These are phyloP conservation scores for Lithosia quadra DNA, from an alignment of 2,888 invertebrate genomes.

Conservation along the genomic window DNA sequence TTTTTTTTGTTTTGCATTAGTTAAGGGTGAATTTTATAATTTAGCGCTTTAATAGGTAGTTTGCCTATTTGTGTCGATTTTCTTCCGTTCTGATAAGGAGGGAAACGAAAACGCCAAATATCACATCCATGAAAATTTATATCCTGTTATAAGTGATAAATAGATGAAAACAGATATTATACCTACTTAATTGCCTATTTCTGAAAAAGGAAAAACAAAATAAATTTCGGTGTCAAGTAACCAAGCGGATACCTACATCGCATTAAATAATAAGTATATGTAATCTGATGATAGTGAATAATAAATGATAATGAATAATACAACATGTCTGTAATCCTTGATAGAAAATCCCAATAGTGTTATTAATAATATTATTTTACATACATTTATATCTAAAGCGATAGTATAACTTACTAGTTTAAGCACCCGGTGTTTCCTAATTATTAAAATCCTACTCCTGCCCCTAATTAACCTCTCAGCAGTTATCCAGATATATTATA, in stretches of 20 bases:
- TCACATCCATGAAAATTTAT: too few relatives aligned
- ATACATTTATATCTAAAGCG: neutral
- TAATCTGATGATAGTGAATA: neutral
- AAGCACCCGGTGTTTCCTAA: neutral
- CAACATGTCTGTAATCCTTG: neutral
- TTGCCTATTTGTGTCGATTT: too few relatives aligned
- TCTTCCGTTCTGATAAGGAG: too few relatives aligned
- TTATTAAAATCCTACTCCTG: neutral
- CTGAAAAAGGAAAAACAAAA: neutral
- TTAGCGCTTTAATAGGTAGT: too few relatives aligned
- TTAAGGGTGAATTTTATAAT: too few relatives aligned
- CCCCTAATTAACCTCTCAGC: too few relatives aligned
- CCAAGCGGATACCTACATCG: neutral
- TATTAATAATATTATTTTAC: neutral
- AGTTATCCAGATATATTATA: too few relatives aligned
- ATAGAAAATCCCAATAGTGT: neutral
- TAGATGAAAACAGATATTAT: too few relatives aligned
- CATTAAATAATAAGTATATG: neutral
- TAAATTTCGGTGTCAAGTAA: neutral
- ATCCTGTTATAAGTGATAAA: too few relatives aligned
- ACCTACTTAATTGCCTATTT: too few relatives aligned
- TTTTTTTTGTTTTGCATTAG: too few relatives aligned
- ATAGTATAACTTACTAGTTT: neutral
- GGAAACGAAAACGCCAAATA: too few relatives aligned
- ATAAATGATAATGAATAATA: neutral